Conservation (phyloP, 2,113 vertebrate genomes). For the Nothobranchius furzeri region DNA sequence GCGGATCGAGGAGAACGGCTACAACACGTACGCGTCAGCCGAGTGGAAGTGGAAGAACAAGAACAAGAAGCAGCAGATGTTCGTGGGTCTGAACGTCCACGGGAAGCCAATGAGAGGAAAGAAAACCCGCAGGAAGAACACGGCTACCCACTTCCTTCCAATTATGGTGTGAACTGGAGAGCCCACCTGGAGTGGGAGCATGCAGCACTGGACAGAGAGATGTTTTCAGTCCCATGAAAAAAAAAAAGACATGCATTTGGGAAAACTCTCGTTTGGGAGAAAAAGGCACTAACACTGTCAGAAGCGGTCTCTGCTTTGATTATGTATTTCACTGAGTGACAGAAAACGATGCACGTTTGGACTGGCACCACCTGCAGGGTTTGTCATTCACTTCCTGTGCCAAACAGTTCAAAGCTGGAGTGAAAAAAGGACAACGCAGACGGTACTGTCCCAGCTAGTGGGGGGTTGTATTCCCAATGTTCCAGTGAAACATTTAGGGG, state of each 20-base stretch:
- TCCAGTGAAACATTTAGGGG: slow-evolving; percentile 44
- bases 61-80: slow-evolving; percentile 94
- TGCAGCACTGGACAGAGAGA: slow-evolving; percentile 66
- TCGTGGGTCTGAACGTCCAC: slow-evolving; percentile 92
- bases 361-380: slow-evolving; percentile 78
- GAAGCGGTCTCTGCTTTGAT: slow-evolving; percentile 51
- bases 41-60: slow-evolving; percentile 80
- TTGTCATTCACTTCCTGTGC: slow-evolving; percentile 74
- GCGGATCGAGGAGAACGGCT: slow-evolving; percentile 97
- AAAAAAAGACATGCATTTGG: slow-evolving; percentile 47
- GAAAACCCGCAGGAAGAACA: slow-evolving; percentile 94
- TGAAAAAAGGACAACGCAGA: slow-evolving; percentile 28
- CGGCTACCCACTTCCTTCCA: slow-evolving; percentile 92
- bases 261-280: slow-evolving; percentile 41
- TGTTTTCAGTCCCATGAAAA: slow-evolving; percentile 53
- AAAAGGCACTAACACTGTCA: slow-evolving; percentile 68
- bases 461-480: slow-evolving; percentile 56
- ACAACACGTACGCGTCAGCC: slow-evolving; percentile 95
- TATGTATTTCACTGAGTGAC: slow-evolving; percentile 48
- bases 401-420: slow-evolving; percentile 73
- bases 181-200: slow-evolving; percentile 30
- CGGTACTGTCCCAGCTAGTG: slow-evolving; percentile 53
- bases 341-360: slow-evolving; percentile 53
- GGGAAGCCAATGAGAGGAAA: slow-evolving; percentile 89
- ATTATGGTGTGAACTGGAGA: slow-evolving; percentile 81